Evolutionary conservation across 2,888 invertebrate genomes (phyloP).

Genomic region (Globia sparganii): DNA sequence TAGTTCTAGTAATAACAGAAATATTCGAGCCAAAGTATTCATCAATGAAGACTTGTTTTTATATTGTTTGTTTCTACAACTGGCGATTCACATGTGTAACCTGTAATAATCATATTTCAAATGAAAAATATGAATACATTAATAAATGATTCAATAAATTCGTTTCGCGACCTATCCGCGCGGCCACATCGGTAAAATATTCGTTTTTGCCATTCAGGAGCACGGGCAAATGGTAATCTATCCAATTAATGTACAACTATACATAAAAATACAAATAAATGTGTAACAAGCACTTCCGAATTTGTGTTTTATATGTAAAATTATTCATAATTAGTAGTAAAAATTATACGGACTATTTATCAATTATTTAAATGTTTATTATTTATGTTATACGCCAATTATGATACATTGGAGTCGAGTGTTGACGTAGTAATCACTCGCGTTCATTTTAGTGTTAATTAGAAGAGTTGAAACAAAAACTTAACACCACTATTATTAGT

Average conservation of each 20-base stretch:
- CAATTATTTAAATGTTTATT: slow-evolving; percentile 73
- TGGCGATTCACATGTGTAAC: slow-evolving; percentile 47
- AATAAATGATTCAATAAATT: slow-evolving; percentile 61
- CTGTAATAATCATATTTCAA: slow-evolving; percentile 60
- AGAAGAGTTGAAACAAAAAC: slow-evolving; percentile 32
- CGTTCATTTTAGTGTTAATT: slow-evolving; percentile 44
- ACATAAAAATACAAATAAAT: slow-evolving; percentile 64
- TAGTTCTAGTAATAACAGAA: background rate
- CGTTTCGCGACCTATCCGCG: slow-evolving; percentile 53
- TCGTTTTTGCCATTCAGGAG: slow-evolving; percentile 61
- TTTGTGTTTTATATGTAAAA: slow-evolving; percentile 78
- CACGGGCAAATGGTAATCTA: slow-evolving; percentile 63
- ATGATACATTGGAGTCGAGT: slow-evolving; percentile 48
- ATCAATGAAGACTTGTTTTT: slow-evolving; percentile 36
- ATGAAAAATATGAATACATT: slow-evolving; percentile 64
- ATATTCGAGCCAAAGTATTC: slow-evolving; percentile 25
- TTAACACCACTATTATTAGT: slow-evolving; percentile 15
- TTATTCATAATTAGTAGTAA: slow-evolving; percentile 80
- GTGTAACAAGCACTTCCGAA: slow-evolving; percentile 73
- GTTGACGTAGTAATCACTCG: slow-evolving; percentile 54
- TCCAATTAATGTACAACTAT: slow-evolving; percentile 59
- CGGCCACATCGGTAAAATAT: slow-evolving; percentile 57
- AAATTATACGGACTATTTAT: slow-evolving; percentile 77
- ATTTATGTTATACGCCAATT: slow-evolving; percentile 59
- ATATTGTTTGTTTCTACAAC: slow-evolving; percentile 47